Evolutionary conservation across 1,140 invertebrate genomes (phyloP), one percentile per base, ranked within the genome.

Genomic region (Dolichoris vasculosae): DNA sequence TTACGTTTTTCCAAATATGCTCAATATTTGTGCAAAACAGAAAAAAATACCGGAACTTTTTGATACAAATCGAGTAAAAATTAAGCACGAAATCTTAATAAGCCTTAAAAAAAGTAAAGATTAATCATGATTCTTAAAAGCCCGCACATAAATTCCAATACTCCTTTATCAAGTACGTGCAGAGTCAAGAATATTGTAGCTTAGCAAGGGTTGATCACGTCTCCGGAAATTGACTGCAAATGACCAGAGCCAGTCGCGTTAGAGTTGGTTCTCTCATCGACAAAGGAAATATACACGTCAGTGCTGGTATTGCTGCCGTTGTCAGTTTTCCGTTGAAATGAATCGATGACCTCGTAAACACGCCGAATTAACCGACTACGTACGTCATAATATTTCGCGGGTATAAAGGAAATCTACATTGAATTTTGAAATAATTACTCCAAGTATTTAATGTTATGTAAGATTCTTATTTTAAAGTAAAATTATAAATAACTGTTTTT

Each of bases 211-310:
- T 17, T 59, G 59, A 81, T 64, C 81, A n/a, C 48, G 17, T 46
- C 23, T 46, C 82, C 82, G 82, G 71, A 83, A 83, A 83, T 83
- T 71, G 38, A 83, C 82, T 75, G 48, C 71, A 76, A 83, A 83
- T 76, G 71, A 83, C 82, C 55, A 20, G 80, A 82, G 59, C 40
- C 32, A 30, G 8, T 40, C 55, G 35, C 59, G 55, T 43, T 64
- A 26, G 35, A 43, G 7, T n/a, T 48, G 9, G 64, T 40, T 46
- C 13, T 43, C 79, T 51, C 43, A 82, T 71, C 32, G 80, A 55
- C 67, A 82, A 82, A 32, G 67, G 67, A 82, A 40, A 79, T 79
- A 38, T 79, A 79, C 55, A 63, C 51, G 51, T 78, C 76, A 9
- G 30, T 11, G 40, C 32, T 20, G 51, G 76, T n/a, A 8, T 15